Evolutionary conservation across 2,113 vertebrate species (phyloP).

Genomic region (Prinia subflava): DNA sequence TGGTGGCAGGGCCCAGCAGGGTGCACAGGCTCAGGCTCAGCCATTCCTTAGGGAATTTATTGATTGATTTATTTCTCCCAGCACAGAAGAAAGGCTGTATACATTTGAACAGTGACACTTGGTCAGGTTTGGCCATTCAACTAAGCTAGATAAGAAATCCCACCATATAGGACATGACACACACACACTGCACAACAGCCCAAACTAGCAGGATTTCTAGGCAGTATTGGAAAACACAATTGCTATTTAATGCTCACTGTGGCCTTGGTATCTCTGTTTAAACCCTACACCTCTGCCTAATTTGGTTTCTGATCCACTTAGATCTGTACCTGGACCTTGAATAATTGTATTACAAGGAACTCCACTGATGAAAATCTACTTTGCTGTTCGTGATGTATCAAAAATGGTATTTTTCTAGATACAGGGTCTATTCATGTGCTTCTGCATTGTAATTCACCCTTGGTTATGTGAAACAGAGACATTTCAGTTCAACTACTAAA

Average conservation of each 20-base stretch:
- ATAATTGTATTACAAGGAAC: background rate
- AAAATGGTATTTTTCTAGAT: background rate
- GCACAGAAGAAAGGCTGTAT: background rate
- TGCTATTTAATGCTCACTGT: background rate
- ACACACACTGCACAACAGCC: background rate
- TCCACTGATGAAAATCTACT: background rate
- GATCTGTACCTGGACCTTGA: background rate
- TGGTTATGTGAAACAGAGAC: background rate
- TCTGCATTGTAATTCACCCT: background rate
- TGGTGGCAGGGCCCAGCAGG: background rate
- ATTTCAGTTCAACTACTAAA: background rate
- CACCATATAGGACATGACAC: accelerated
- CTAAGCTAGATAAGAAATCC: background rate
- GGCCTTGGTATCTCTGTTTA: background rate
- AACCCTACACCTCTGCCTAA: background rate
- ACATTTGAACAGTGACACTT: background rate
- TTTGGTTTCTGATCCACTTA: background rate
- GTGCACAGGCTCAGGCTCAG: background rate
- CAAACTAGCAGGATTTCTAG: background rate
- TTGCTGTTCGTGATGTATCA: background rate
- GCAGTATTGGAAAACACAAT: background rate
- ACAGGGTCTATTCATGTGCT: background rate
- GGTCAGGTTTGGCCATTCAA: background rate
- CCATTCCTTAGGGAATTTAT: background rate
- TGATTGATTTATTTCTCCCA: background rate